Percentiles rank a stretch among this genome's conserved stretches.
These are phyloP conservation scores for Ischnus inquisitorius DNA, from an alignment of 2,888 invertebrate species.

Conservation along the genomic window DNA sequence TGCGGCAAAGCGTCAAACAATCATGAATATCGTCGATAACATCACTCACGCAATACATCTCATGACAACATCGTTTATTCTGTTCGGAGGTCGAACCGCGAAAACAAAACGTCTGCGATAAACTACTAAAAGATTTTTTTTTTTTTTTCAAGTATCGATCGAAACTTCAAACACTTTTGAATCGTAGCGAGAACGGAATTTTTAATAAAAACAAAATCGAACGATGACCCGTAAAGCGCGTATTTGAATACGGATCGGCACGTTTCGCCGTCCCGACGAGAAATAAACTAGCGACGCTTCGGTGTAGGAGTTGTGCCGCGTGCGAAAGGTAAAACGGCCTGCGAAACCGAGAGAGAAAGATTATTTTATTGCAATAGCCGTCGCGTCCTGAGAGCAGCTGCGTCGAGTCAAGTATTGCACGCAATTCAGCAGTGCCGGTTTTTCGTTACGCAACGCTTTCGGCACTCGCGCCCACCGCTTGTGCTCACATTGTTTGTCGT, in stretches of 20 bases:
- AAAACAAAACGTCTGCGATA: not conserved
- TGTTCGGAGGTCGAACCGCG: not conserved
- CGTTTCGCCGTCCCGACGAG: not conserved
- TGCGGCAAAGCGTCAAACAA: not conserved
- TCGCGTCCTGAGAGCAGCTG: conserved; percentile 46
- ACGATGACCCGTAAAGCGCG: not conserved
- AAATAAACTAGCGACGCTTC: conserved; percentile 4
- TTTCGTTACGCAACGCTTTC: conserved; percentile 61
- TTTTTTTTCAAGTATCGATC: too few relatives aligned
- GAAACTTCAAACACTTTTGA: too few relatives aligned
- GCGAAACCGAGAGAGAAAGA: conserved; percentile 19
- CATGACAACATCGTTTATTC: not conserved
- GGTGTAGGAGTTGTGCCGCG: conserved; percentile 1
- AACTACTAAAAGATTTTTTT: too few relatives aligned
- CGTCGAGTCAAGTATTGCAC: conserved; percentile 44
- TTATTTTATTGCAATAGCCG: conserved; percentile 62
- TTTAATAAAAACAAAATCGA: not conserved
- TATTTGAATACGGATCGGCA: conserved; percentile 12
- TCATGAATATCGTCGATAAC: not conserved
- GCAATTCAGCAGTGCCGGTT: conserved; percentile 60
- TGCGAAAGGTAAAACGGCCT: conserved; percentile 57
- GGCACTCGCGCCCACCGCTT: conserved; percentile 50
- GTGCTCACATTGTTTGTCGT: conserved; percentile 54
- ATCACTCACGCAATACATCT: too few relatives aligned
- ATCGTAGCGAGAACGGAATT: not conserved